These are phyloP conservation scores for Acromyrmex charruanus DNA, from an alignment of 1,140 invertebrate genomes.

Conservation along the genomic window DNA sequence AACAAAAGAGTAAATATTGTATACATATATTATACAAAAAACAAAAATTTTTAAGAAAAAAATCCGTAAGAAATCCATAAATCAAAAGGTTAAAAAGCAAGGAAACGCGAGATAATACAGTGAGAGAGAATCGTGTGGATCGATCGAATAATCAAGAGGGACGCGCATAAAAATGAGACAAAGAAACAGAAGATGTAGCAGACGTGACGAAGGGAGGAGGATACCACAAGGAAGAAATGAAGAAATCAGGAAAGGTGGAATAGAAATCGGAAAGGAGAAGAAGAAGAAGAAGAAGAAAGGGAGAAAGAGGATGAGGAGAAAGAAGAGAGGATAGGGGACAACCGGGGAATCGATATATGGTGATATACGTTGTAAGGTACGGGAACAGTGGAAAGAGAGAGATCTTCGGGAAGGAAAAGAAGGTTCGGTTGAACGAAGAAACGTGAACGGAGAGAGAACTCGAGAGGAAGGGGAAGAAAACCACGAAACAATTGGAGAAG, in stretches of 20 bases:
- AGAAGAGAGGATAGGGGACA: neutral
- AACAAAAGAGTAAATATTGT: neutral
- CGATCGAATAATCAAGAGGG: conserved; percentile 1
- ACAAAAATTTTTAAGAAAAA: neutral
- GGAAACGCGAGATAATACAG: neutral
- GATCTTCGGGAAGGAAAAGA: conserved; percentile 3
- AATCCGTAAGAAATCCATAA: too few species aligned
- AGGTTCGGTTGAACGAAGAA: conserved; percentile 42
- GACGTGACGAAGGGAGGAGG: neutral
- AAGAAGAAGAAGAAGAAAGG: neutral
- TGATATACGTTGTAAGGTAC: conserved; percentile 63
- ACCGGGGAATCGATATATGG: conserved; percentile 42
- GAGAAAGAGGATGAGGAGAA: neutral
- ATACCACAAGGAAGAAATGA: conserved; percentile 52
- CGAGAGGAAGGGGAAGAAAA: conserved; percentile 74
- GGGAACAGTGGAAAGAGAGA: neutral
- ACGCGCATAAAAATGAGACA: conserved; percentile 11
- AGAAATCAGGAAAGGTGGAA: conserved; percentile 59
- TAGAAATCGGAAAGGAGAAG: conserved; percentile 44
- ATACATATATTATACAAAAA: neutral
- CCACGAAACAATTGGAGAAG: conserved; percentile 85
- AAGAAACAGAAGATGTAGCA: neutral
- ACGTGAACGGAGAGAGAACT: conserved; percentile 8
- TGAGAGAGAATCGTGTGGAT: neutral
- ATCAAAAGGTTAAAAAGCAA: conserved; percentile 7